Conservation (phyloP, 2,113 vertebrate genomes). For the Irena cyanogastra region DNA sequence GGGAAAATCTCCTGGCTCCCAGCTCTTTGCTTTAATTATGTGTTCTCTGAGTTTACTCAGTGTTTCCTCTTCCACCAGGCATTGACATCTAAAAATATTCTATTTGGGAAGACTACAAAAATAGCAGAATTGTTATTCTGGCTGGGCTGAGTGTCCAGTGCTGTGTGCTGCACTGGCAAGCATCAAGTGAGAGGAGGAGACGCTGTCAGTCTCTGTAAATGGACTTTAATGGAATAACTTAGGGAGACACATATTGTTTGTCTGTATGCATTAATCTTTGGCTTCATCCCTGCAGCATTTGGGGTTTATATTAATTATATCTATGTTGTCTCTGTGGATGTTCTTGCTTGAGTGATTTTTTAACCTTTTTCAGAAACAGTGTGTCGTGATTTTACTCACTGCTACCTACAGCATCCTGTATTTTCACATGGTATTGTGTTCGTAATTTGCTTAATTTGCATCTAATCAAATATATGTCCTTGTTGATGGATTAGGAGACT, state of each 20-base stretch:
- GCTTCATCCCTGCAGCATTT: slow-evolving; percentile 9
- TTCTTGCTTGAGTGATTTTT: neutral
- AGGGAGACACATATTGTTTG: neutral
- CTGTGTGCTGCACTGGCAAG: neutral
- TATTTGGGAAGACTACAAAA: neutral
- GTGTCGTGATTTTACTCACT: neutral
- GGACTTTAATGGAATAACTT: slow-evolving; percentile 6
- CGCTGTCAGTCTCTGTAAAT: slow-evolving; percentile 24
- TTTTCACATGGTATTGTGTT: neutral
- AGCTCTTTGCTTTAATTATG: neutral
- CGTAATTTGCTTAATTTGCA: neutral
- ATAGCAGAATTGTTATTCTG: neutral
- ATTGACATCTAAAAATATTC: neutral
- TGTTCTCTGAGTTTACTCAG: neutral
- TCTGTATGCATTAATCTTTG: slow-evolving; percentile 25
- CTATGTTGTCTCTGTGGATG: neutral
- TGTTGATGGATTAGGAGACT: neutral
- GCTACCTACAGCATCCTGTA: neutral
- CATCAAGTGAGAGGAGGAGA: neutral
- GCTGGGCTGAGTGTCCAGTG: neutral
- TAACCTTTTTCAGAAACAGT: neutral
- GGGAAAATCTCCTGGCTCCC: neutral
- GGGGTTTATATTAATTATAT: slow-evolving; percentile 17
- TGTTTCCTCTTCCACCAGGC: neutral
- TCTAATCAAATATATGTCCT: neutral